These are phyloP conservation scores for Argentina silus DNA, from an alignment of 2,797 vertebrate genomes.

Conservation along the genomic window DNA sequence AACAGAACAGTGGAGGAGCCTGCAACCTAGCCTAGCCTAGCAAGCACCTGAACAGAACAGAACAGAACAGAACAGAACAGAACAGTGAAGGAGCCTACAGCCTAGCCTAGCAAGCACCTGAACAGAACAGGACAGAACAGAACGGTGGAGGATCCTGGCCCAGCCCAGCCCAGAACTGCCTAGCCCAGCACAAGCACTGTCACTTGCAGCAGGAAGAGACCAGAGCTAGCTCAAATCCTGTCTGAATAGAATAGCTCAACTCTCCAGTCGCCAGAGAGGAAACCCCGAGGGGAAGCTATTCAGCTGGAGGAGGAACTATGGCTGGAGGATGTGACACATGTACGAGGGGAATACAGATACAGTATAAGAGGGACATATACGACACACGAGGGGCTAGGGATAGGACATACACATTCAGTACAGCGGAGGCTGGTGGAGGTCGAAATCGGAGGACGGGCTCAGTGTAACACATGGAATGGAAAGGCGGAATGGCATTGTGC, in stretches of 20 bases:
- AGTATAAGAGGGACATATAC: too few species aligned
- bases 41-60: not conserved
- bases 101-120: not conserved
- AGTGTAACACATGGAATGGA: too few species aligned
- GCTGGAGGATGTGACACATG: too few species aligned
- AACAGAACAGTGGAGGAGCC: conserved; percentile 20
- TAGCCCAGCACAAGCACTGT: not conserved
- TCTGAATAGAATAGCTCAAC: conserved; percentile 3
- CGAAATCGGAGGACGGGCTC: too few species aligned
- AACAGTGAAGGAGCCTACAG: not conserved
- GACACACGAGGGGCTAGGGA: too few species aligned
- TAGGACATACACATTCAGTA: too few species aligned
- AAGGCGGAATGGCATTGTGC: too few species aligned
- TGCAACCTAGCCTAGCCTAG: not conserved
- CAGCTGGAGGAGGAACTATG: not conserved
- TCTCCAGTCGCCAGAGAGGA: not conserved
- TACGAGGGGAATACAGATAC: too few species aligned
- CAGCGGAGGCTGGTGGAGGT: too few species aligned
- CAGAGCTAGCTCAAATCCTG: conserved; percentile 20
- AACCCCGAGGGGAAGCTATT: not conserved
- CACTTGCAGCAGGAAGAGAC: conserved; percentile 22
- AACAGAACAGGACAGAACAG: not conserved
- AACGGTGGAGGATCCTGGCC: not conserved
- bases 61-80: not conserved
- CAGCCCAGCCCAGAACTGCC: not conserved